Conservation (phyloP, 2,113 vertebrate genomes). For the Vicugna pacos region DNA sequence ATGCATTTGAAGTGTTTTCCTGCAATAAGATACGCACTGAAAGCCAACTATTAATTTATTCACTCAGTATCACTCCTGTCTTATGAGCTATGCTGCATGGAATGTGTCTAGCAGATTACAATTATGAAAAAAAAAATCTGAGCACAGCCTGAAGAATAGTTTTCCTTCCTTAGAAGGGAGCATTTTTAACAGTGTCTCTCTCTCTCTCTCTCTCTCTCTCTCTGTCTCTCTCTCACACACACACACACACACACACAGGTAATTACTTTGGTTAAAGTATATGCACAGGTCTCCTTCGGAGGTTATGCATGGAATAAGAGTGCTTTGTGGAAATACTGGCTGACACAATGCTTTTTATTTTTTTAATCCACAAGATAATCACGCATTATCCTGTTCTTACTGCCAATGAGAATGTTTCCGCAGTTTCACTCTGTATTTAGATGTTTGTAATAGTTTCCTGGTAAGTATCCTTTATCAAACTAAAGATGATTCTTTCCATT, state of each 20-base stretch:
- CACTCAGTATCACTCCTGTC: background rate
- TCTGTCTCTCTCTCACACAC: too few species aligned
- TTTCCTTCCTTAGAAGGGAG: conserved; percentile 49
- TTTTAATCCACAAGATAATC: background rate
- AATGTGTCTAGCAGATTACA: conserved; percentile 13
- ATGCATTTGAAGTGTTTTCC: background rate
- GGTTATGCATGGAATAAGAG: background rate
- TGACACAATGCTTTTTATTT: background rate
- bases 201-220: too few species aligned
- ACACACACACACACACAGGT: background rate
- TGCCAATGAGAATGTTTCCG: background rate
- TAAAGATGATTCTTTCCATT: background rate
- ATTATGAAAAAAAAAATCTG: background rate
- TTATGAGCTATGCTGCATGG: background rate
- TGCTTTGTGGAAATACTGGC: background rate
- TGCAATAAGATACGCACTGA: background rate
- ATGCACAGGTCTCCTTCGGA: background rate
- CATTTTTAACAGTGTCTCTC: background rate
- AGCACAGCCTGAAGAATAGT: background rate
- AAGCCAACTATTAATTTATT: background rate
- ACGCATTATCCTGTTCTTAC: background rate
- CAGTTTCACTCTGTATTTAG: background rate
- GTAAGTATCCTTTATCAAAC: background rate
- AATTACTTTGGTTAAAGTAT: conserved; percentile 52
- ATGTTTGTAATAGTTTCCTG: background rate